These are phyloP conservation scores for Lamproptera curius DNA, from an alignment of 2,888 invertebrate species.

Conservation along the genomic window DNA sequence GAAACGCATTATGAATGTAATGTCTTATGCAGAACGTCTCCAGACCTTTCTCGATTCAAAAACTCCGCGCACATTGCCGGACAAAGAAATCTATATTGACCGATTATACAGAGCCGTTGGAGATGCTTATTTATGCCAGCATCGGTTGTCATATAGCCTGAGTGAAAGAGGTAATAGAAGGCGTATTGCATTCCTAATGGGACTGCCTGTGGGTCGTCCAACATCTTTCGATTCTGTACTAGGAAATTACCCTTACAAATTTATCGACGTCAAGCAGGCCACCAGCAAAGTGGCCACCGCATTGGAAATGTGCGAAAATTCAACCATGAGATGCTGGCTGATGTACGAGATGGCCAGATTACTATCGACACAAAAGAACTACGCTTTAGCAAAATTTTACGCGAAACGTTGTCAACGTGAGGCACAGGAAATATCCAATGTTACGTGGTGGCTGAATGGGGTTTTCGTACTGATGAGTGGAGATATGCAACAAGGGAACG, in stretches of 20 bases:
- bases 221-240: slow-evolving; percentile 69
- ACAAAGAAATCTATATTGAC: slow-evolving; percentile 62
- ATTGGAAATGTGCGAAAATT: slow-evolving; percentile 68
- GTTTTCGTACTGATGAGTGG: slow-evolving; percentile 66
- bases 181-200: slow-evolving; percentile 68
- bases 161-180: slow-evolving; percentile 67
- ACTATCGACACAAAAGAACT: slow-evolving; percentile 62
- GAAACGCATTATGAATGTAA: slow-evolving; percentile 57
- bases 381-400: slow-evolving; percentile 65
- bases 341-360: slow-evolving; percentile 66
- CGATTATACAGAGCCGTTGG: slow-evolving; percentile 64
- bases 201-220: slow-evolving; percentile 58
- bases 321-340: slow-evolving; percentile 68
- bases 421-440: slow-evolving; percentile 53
- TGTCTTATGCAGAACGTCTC: slow-evolving; percentile 65
- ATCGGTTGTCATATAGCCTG: slow-evolving; percentile 62
- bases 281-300: slow-evolving; percentile 49
- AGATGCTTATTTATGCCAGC: slow-evolving; percentile 60
- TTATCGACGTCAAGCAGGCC: slow-evolving; percentile 58
- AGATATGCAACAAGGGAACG: slow-evolving; percentile 70
- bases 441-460: slow-evolving; percentile 68
- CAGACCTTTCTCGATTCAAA: slow-evolving; percentile 62
- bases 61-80: slow-evolving; percentile 60
- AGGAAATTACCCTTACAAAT: slow-evolving; percentile 66
- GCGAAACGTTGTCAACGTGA: slow-evolving; percentile 66